Conservation (phyloP, 2,113 vertebrate species). For the Lethenteron camtschaticum region DNA sequence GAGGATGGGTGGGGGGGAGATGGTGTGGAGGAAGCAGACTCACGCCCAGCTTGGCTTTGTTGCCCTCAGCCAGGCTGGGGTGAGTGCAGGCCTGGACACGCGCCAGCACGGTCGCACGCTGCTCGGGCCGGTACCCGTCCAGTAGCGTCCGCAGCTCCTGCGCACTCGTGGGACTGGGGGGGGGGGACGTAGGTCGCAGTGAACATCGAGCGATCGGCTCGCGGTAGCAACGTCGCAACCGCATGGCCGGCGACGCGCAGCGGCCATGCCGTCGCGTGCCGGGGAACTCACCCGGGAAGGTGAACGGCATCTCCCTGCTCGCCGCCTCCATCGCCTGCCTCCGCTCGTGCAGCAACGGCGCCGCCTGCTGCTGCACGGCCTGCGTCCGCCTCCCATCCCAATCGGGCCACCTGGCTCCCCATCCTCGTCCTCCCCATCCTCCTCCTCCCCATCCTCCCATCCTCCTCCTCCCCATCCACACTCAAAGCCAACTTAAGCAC, state of each 20-base stretch:
- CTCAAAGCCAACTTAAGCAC: not conserved
- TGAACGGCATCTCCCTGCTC: conserved; percentile 48
- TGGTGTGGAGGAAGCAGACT: not conserved
- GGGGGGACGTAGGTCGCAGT: too few relatives aligned
- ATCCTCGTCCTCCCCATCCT: conserved; percentile 12
- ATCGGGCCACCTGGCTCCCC: too few relatives aligned
- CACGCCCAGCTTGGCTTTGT: conserved; percentile 66
- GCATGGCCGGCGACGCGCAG: not conserved
- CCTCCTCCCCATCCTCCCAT: conserved; percentile 8
- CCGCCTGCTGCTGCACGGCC: too few relatives aligned
- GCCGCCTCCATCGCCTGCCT: conserved; percentile 19
- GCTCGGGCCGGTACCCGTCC: conserved; percentile 26
- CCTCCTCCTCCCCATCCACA: conserved; percentile 16
- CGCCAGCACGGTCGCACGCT: conserved; percentile 55
- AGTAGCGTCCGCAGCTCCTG: conserved; percentile 35
- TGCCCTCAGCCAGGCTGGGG: conserved; percentile 54
- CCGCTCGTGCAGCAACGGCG: too few relatives aligned
- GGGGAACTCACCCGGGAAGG: conserved; percentile 35
- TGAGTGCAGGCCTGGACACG: conserved; percentile 65
- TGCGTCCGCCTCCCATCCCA: too few relatives aligned
- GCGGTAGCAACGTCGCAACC: not conserved
- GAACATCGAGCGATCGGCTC: not conserved
- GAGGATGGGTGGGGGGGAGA: too few relatives aligned
- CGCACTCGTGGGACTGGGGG: conserved; percentile 35
- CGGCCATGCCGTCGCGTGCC: not conserved